Base-by-base conservation (phyloP, 2,797 vertebrate species). In the Dicrostonyx torquatus region DNA sequence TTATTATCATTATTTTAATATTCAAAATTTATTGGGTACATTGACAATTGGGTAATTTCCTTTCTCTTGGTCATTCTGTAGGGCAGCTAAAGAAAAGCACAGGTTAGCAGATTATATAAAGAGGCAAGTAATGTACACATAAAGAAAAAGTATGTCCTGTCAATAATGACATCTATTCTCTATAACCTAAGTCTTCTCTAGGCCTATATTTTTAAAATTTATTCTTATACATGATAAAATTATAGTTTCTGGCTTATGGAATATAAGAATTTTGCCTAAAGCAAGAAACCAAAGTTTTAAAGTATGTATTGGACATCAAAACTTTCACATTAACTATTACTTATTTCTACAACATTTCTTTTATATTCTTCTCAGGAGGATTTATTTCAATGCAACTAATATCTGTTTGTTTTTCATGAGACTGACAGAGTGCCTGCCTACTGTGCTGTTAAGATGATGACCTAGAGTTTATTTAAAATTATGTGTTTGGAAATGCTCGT, bases 281-380 rank as follows among this genome's bases (percentile, higher is more conserved):
- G 45, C 82, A 11, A 58, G 29, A 89, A 26, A 26, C 73, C n/a
- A 50, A 93, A 92, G 14, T 77, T 95, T 73, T 73, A 72, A 89
- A 24, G 37, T 87, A 8, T 68, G 89, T 91, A 55, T 89, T 31
- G 84, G 15, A 72, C 31, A 26, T 77, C 75, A 43, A 18, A 5
- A 18, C 26, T 93, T 82, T 6, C 14, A 78, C 26, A 17, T 77
- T 80, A 43, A 18, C 2, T 6, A 68, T 85, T 62, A 72, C 2
- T 34, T 40, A 8, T 6, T 84, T 83, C 34, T 91, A 40, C 2
- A 45, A 45, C 3, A 75, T 87, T 78, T 76, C 4, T 82, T 72
- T 91, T 53, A 93, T 17, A 45, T 40, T 4, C 12, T 3, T 55
- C 24, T 87, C 37, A 76, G 2, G 70, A 77, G 3, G 6, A 0